Base-by-base conservation (phyloP, 2,797 vertebrate genomes). In the Sandelia bainsii region DNA sequence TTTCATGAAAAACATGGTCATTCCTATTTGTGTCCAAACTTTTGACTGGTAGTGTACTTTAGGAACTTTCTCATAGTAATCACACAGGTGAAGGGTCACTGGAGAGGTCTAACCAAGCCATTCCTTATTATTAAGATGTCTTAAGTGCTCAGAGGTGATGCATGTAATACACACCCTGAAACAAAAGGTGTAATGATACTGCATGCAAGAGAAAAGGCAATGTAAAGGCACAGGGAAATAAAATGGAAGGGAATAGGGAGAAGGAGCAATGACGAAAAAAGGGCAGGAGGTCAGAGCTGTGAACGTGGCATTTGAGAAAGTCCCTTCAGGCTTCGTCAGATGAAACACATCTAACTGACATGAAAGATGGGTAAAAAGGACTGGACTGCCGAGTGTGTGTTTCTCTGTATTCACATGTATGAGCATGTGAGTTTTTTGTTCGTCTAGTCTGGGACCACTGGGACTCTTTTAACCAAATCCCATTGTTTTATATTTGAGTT, bases 271-370 rank as follows among this genome's bases (percentile, higher is more conserved):
- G 37, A 73, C 68, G 60, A 40, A 67, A 77, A 70, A 32, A 51
- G 68, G 54, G 19, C 62, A 51, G 27, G 20, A 69, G 85, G 71
- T 86, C 71, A 74, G 57, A 80, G 76, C 76, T 72, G 75, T 65
- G 75, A 87, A 75, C 44, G 45, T 82, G 80, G 65, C 80, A 82
- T 85, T 82, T 88, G 57, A 77, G 44, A 50, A 79, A 67, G 75
- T 32, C 64, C 72, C 86, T 70, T 68, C 59, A 65, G 50, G 75
- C 69, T 65, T 70, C 61, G 53, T 61, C 64, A 45, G 37, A 75
- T 85, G 73, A 75, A 83, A 73, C 57, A 27, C 56, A 78, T 79
- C 60, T 46, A 51, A 65, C 27, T 75, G 76, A 80, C 76, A 62
- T 23, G 60, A 71, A 69, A 78, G 61, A 59, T 14, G 23, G 46